Percentiles rank a stretch among this genome's conserved stretches.
Conservation (phyloP, 1,140 invertebrate genomes). For the Mactra quadrangularis region DNA sequence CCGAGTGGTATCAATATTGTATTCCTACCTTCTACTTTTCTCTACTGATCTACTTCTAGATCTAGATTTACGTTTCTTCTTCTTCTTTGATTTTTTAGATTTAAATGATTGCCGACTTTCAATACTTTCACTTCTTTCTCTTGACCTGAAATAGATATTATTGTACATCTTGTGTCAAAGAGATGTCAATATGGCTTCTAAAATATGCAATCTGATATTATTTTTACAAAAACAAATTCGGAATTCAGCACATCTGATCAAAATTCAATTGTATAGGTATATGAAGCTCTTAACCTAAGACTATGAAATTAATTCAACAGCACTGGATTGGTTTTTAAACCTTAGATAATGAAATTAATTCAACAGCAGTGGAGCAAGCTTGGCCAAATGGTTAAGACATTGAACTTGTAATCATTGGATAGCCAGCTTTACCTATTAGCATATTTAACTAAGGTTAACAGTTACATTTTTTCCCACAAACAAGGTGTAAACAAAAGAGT, state of each 20-base stretch:
- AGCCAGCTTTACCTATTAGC: no score
- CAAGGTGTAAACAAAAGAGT: no score
- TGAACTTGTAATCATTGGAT: no score
- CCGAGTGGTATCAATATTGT: no score
- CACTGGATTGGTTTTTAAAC: no score
- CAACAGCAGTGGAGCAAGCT: no score
- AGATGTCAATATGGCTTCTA: background rate
- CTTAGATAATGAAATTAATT: no score
- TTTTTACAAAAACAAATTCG: background rate
- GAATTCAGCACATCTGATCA: background rate
- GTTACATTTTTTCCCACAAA: no score
- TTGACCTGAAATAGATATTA: background rate
- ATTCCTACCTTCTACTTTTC: conserved; percentile 31
- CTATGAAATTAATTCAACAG: no score
- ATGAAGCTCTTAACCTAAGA: background rate
- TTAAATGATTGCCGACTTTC: conserved; percentile 56
- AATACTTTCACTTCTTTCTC: conserved; percentile 39
- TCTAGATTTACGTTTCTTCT: conserved; percentile 45
- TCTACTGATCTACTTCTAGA: conserved; percentile 43
- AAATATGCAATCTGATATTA: background rate
- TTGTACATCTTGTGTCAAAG: background rate
- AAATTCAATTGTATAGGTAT: background rate
- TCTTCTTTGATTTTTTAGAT: conserved; percentile 60
- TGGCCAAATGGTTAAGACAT: no score
- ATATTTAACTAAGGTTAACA: no score